Evolutionary conservation across 2,797 vertebrate species (phyloP).

Genomic region (Leucoraja ocellata): DNA sequence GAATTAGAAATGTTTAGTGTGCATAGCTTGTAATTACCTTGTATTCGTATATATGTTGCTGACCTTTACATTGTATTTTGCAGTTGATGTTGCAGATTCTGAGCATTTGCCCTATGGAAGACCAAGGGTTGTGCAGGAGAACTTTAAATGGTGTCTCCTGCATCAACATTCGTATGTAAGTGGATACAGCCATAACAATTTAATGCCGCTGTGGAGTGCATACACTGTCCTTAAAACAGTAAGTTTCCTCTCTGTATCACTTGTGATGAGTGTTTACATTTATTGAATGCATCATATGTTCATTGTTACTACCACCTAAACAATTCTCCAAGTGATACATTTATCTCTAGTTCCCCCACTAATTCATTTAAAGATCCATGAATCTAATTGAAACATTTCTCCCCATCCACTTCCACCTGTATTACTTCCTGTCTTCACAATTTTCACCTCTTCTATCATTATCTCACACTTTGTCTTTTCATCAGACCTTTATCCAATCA

Average conservation of each 20-base stretch:
- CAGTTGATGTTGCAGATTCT: slow-evolving; percentile 47
- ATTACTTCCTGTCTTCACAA: too few relatives aligned
- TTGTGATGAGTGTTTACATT: too few relatives aligned
- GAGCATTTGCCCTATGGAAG: slow-evolving; percentile 75
- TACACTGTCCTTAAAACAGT: slow-evolving; percentile 65
- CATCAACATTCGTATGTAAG: slow-evolving; percentile 69
- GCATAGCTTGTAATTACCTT: not conserved
- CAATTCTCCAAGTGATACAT: not conserved
- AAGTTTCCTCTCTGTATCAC: slow-evolving; percentile 42
- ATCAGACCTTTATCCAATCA: too few relatives aligned
- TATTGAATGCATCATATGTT: not conserved
- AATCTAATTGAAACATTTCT: not conserved
- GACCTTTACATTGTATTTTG: slow-evolving; percentile 42
- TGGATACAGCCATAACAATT: slow-evolving; percentile 68
- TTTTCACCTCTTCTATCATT: too few relatives aligned
- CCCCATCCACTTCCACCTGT: too few relatives aligned
- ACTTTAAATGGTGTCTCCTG: slow-evolving; percentile 68
- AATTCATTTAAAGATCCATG: not conserved
- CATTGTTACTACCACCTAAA: not conserved
- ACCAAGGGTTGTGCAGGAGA: slow-evolving; percentile 65
- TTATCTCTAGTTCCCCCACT: not conserved
- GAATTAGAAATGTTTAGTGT: not conserved
- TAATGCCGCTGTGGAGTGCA: slow-evolving; percentile 84
- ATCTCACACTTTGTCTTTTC: too few relatives aligned
- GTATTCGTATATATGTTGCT: not conserved